Percentiles rank a stretch among this genome's conserved stretches.
Evolutionary conservation across 2,797 vertebrate genomes (phyloP).

Genomic region (Gallirallus australis): DNA sequence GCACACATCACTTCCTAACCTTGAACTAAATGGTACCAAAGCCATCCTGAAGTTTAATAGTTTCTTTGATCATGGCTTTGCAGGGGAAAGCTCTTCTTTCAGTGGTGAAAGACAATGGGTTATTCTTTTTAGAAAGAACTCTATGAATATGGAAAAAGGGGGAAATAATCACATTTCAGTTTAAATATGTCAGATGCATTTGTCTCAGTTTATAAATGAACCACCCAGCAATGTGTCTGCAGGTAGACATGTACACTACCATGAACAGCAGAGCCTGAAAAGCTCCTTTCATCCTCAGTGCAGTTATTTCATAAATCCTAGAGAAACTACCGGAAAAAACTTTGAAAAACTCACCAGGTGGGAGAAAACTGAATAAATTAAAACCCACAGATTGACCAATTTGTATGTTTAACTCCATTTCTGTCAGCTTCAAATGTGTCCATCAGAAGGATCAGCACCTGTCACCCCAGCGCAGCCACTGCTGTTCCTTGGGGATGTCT

Average conservation of each 20-base stretch:
- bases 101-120: neutral
- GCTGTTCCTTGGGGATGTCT: fast-evolving
- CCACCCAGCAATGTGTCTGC: neutral
- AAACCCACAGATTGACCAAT: neutral
- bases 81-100: neutral
- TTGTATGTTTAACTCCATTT: neutral
- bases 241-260: neutral
- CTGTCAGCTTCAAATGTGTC: neutral
- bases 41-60: neutral
- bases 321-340: neutral
- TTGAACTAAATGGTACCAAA: neutral
- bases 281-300: neutral
- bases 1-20: neutral
- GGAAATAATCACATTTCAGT: neutral
- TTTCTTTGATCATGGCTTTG: neutral
- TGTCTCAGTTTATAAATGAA: neutral
- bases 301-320: neutral
- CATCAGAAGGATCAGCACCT: neutral
- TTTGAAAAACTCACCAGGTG: neutral
- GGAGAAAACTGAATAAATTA: neutral
- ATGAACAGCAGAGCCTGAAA: neutral
- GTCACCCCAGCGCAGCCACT: neutral
- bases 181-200: neutral
- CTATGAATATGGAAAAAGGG: neutral
- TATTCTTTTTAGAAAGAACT: neutral